Base-by-base conservation (phyloP, 2,888 invertebrate species). In the Agriopis marginaria region DNA sequence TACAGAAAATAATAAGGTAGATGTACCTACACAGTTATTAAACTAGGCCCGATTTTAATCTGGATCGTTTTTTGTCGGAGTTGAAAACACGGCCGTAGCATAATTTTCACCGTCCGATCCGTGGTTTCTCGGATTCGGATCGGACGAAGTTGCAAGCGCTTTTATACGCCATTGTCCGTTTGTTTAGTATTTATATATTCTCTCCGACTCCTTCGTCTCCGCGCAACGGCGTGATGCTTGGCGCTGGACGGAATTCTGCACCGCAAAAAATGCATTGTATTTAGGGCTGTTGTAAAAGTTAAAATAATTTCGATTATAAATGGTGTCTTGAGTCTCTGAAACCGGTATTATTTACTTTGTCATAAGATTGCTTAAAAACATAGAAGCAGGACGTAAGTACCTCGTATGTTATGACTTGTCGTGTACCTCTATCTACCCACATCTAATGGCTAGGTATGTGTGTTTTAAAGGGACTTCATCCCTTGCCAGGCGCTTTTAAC, bases 161-260 rank as follows among this genome's bases (percentile, higher is more conserved):
- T 53, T 7, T 10, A 11, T 10, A 12, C 32, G 7, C 66, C 54
- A 60, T 66, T 66, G 60, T 71, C 56, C 56, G 17, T 61, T 61
- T 53, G 51, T 23, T 63, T 45, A 47, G 2, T 70, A 66, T 67
- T 63, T 67, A 64, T 67, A 45, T 71, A 71, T 71, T 64, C 59
- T 14, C 42, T 40, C 40, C 40, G 40, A 2, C 40, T 40, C 49
- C 10, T 39, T 42, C 49, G 49, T 58, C 39, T 54, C 17, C 51
- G 17, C 56, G 44, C 14, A 7, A 8, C 62, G 66, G 66, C 66
- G 70, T 70, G 70, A 70, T 66, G 66, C 42, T 44, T 44, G 70
- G 66, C 70, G 66, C 66, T 63, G 62, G 58, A 9, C 9, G 62
- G 66, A 66, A 66, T 66, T 14, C 59, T 39, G 11, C 45, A 1